Evolutionary conservation across 2,113 vertebrate species (phyloP).

Genomic region (Callithrix jacchus): DNA sequence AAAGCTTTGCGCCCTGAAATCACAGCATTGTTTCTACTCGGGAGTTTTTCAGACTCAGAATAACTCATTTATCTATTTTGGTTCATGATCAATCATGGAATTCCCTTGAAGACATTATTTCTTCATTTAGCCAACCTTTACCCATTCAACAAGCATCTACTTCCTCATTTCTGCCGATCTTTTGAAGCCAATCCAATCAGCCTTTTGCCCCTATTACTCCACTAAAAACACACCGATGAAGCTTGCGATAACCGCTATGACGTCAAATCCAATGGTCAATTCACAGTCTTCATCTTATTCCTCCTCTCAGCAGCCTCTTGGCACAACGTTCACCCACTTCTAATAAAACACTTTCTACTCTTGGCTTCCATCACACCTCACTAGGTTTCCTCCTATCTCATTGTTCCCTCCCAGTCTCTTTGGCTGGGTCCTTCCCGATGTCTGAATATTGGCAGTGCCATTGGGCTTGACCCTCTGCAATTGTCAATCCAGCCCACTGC

Average conservation of each 20-base stretch:
- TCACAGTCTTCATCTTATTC: neutral
- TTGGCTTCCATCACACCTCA: neutral
- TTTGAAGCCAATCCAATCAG: neutral
- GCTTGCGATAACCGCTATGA: neutral
- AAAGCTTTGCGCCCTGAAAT: constrained; percentile 7
- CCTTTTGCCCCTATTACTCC: neutral
- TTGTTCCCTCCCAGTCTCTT: neutral
- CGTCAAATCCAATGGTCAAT: neutral
- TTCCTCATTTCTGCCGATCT: neutral
- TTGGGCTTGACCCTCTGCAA: neutral
- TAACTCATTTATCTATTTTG: constrained; percentile 19
- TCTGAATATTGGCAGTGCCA: neutral
- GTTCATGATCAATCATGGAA: neutral
- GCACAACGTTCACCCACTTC: neutral
- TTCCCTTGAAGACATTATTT: neutral
- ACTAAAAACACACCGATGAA: neutral
- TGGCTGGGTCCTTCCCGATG: neutral
- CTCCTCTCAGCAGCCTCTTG: neutral
- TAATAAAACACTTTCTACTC: neutral
- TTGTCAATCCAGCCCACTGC: neutral
- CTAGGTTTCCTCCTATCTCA: neutral
- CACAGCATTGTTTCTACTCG: neutral
- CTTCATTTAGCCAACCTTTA: neutral
- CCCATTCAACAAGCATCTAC: neutral
- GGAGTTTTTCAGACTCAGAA: constrained; percentile 33